Evolutionary conservation across 2,113 vertebrate genomes (phyloP).

Genomic region (Limnothrissa miodon): DNA sequence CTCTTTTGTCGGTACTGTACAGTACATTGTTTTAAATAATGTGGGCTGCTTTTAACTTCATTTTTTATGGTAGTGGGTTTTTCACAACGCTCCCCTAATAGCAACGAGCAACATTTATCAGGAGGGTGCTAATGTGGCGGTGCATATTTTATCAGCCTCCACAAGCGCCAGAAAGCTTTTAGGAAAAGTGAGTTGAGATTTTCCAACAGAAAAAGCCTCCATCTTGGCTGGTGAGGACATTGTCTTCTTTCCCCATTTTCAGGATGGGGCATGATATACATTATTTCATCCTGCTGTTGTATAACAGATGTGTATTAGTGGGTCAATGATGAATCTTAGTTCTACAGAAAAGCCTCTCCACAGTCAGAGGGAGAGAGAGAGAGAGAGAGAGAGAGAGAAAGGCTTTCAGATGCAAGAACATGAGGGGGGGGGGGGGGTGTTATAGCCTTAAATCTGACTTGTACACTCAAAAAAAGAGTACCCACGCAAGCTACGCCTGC

Average conservation of each 20-base stretch:
- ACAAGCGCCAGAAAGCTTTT: neutral
- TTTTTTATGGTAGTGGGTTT: neutral
- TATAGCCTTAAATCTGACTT: neutral
- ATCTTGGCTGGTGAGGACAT: neutral
- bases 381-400: neutral
- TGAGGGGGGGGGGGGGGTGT: neutral
- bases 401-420: neutral
- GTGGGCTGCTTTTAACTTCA: neutral
- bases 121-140: neutral
- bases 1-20: neutral
- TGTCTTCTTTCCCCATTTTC: neutral
- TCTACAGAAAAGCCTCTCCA: neutral
- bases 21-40: neutral
- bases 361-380: neutral
- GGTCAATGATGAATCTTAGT: neutral
- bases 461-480: neutral
- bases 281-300: constrained; percentile 2
- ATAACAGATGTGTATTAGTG: constrained; percentile 2
- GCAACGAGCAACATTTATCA: constrained; percentile 8
- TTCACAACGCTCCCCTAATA: neutral
- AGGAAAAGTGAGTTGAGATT: constrained; percentile 2
- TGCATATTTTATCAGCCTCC: constrained; percentile 9
- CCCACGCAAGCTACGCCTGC: neutral
- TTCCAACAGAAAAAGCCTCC: neutral
- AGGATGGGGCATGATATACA: neutral